Conservation (phyloP, 2,113 vertebrate species). For the Amphiprion percula region DNA sequence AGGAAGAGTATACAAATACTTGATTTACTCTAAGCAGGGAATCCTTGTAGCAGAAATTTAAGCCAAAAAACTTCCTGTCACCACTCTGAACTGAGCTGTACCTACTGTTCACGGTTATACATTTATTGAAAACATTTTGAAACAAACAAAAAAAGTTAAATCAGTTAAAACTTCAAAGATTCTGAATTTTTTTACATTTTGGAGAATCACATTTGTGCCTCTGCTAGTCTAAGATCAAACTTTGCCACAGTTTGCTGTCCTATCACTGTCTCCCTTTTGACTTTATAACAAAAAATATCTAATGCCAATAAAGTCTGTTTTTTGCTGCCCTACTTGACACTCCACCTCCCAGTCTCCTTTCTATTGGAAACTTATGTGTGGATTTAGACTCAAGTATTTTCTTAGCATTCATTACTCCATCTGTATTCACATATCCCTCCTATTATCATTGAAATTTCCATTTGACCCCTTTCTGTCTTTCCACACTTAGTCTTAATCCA, state of each 20-base stretch:
- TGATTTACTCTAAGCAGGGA: constrained; percentile 3
- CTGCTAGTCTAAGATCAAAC: neutral
- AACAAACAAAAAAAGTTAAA: neutral
- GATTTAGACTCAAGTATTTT: constrained; percentile 46
- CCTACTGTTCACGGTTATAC: neutral
- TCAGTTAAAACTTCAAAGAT: constrained; percentile 18
- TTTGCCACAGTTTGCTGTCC: neutral
- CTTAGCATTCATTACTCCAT: constrained; percentile 44
- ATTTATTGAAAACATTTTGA: neutral
- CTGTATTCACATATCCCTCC: constrained; percentile 31
- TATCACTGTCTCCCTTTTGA: neutral
- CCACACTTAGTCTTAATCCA: neutral
- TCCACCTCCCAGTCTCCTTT: neutral
- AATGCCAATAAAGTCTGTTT: neutral
- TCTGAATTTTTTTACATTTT: neutral
- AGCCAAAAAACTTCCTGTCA: neutral
- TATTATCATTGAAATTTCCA: constrained; percentile 44
- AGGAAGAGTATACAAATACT: constrained; percentile 9
- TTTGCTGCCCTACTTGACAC: constrained; percentile 5
- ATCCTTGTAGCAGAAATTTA: neutral
- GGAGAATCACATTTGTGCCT: constrained; percentile 29
- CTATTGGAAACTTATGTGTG: constrained; percentile 3
- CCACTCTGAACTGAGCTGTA: neutral
- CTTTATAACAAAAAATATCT: constrained; percentile 12
- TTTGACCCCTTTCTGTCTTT: constrained; percentile 7